Base-by-base conservation (phyloP, 2,888 invertebrate genomes). In the Petrolisthes cinctipes region DNA sequence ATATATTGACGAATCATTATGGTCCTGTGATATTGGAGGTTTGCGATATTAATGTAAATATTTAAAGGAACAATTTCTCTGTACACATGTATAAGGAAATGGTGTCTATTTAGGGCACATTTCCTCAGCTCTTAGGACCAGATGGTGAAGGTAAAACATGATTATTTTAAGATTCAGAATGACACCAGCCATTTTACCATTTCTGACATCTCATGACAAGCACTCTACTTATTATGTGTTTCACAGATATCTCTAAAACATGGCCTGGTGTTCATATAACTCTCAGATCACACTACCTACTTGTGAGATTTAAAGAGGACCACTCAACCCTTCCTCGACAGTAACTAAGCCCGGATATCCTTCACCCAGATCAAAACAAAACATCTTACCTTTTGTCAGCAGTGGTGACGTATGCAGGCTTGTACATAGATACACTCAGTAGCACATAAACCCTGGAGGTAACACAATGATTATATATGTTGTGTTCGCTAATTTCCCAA, bases 401-500 rank as follows among this genome's bases (percentile, higher is more conserved):
- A 37, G 56, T 56, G 79, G 20, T 57, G 66, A n/a, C 9, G 66
- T 37, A 23, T 37, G 76, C 53, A 68, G 23, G 20, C 9, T 37
- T 9, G 23, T 20, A 5, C 71, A 37, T 5, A 20, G 81, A 66
- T 66, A 9, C 54, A 53, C 66, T 84, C 61, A 20, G 79, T 20
- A 79, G 85, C 66, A 68, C 79, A 85, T 37, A 79, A 66, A 84
- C 84, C 78, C 84, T 84, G 61, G n/a, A 85, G 68, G 68, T 78
- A 85, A 23, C 66, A 75, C 84, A 79, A 51, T 85, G 79, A 85
- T 85, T 51, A 85, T 79, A 85, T 51, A 85, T 79, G 79, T 14
- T 23, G 79, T 79, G 85, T 85, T 85, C 68, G 79, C 51, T n/a
- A 37, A 56, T 80, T 71, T 66, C 68, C 76, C 79, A 53, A 85